Conservation (phyloP, 2,797 vertebrate genomes). For the Helostoma temminkii region DNA sequence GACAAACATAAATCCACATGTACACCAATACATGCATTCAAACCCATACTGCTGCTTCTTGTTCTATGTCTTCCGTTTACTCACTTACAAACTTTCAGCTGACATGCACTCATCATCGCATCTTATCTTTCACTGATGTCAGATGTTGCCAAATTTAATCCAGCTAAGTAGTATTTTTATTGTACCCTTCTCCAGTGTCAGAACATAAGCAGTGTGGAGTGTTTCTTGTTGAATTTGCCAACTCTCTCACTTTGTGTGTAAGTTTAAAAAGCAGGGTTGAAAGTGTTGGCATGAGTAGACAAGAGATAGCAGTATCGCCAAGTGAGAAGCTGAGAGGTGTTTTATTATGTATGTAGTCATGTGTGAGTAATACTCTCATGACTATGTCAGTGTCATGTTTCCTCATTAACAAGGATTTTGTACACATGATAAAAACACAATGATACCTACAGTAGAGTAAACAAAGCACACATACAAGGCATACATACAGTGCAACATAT, state of each 20-base stretch:
- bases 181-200: slow-evolving; percentile 3
- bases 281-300: slow-evolving; percentile 26
- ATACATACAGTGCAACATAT: background rate
- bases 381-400: slow-evolving; percentile 58
- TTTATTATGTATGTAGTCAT: slow-evolving; percentile 71
- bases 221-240: slow-evolving; percentile 11
- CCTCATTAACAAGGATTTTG: slow-evolving; percentile 71
- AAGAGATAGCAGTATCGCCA: slow-evolving; percentile 38
- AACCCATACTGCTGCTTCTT: background rate
- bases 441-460: slow-evolving; percentile 2
- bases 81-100: background rate
- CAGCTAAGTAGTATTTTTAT: slow-evolving; percentile 15
- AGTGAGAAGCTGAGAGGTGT: slow-evolving; percentile 60
- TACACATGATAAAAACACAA: slow-evolving; percentile 17
- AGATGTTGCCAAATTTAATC: background rate
- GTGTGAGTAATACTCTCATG: slow-evolving; percentile 74
- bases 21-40: background rate
- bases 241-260: background rate
- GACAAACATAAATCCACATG: slow-evolving; percentile 31
- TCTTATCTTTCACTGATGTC: background rate
- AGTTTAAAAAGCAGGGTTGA: slow-evolving; percentile 10
- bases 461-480: slow-evolving; percentile 1
- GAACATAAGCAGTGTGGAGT: slow-evolving; percentile 17
- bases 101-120: background rate
- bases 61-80: slow-evolving; percentile 4